Evolutionary conservation across 1,140 invertebrate species (phyloP).

Genomic region (Cydia pomonella): DNA sequence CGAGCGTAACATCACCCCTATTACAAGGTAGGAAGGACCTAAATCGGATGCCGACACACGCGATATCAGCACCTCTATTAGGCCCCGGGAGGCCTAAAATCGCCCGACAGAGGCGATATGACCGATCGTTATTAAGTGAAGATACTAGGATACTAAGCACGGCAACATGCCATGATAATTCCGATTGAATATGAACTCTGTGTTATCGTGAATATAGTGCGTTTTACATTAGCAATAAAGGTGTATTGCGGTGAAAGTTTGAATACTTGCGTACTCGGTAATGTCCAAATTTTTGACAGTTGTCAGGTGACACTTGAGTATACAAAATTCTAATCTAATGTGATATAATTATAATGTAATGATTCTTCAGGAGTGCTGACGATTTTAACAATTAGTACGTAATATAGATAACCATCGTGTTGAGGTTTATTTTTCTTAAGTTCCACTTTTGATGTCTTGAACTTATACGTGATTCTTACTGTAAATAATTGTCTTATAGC

Average conservation of each 20-base stretch:
- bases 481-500: constrained; percentile 72
- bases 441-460: constrained; percentile 70
- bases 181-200: constrained; percentile 51
- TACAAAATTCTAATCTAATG: constrained; percentile 78
- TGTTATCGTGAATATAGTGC: constrained; percentile 24
- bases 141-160: constrained; percentile 71
- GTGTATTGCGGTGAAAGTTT: constrained; percentile 35
- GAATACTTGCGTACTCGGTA: constrained; percentile 32
- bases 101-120: constrained; percentile 68
- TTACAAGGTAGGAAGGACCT: constrained; percentile 80
- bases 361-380: constrained; percentile 20
- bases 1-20: constrained; percentile 81
- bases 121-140: constrained; percentile 64
- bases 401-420: constrained; percentile 25
- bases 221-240: constrained; percentile 16
- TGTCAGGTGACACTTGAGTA: constrained; percentile 47
- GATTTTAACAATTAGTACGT: constrained; percentile 13
- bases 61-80: constrained; percentile 64
- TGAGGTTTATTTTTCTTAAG: constrained; percentile 51
- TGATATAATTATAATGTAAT: constrained; percentile 64
- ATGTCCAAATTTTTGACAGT: constrained; percentile 37
- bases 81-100: constrained; percentile 67
- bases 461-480: constrained; percentile 50
- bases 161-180: constrained; percentile 64
- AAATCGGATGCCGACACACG: constrained; percentile 68